Base-by-base conservation (phyloP, 2,888 invertebrate species). In the Drosophila monieri region DNA sequence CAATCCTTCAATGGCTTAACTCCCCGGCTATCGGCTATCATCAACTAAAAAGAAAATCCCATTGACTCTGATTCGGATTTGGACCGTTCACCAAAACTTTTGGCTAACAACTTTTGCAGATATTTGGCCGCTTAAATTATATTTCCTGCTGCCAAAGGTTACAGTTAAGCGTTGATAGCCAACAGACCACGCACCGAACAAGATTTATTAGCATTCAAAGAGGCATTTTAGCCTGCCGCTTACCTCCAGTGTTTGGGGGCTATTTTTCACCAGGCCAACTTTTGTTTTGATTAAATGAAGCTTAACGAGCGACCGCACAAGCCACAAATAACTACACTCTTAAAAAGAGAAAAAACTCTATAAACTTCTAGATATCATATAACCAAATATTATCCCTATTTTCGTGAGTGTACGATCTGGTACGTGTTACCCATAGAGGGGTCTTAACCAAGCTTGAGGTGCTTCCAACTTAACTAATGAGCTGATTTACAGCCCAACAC, bases 201-300 rank as follows among this genome's bases (percentile, higher is more conserved):
- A 88, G 89, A 89, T 89, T 89, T 89, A 89, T 89, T 89, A 89
- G 80, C 88, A 89, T 89, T 89, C 89, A 87, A 83, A 83, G 87
- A 78, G 80, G 79, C 87, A 77, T 78, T 78, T 80, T 80, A 74
- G 85, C 74, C 70, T 41, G 61, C 60, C 47, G 83, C 80, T 78
- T 76, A 76, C 72, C 76, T 62, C 44, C 37, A 14, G 58, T 73
- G 71, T 72, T 58, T 74, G 76, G 78, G 75, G 80, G n/a, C 79
- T 70, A 89, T 89, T 89, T 89, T 89, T 89, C 86, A 89, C 68
- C 46, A 54, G 66, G 65, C 68, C 75, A 68, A 80, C 81, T 73
- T 89, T 89, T 89, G 88, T 85, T 89, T 89, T 90, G 88, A 90
- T 89, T 89, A 90, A 89, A 89, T 86, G 88, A 80, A 78, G 89